Evolutionary conservation across 2,888 invertebrate species (phyloP).

Genomic region (Belgica antarctica): DNA sequence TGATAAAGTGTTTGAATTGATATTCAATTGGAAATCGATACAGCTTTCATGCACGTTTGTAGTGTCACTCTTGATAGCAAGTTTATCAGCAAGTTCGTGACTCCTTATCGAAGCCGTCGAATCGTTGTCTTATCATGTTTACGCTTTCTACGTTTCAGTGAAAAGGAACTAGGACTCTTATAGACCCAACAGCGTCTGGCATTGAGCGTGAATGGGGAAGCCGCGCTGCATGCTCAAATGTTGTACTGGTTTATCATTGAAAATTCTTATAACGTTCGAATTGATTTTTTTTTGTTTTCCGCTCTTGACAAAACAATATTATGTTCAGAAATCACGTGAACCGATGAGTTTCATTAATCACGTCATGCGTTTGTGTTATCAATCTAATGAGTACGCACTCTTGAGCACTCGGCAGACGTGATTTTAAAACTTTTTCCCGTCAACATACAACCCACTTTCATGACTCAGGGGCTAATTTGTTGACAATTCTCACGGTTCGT

Average conservation of each 20-base stretch:
- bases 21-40: conserved; percentile 4
- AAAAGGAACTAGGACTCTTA: not conserved
- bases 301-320: no score
- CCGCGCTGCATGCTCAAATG: not conserved
- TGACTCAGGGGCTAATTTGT: no score
- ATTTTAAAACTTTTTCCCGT: no score
- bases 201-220: not conserved
- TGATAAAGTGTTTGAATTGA: conserved; percentile 16
- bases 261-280: conserved; percentile 2
- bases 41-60: not conserved
- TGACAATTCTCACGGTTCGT: no score
- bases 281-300: not conserved
- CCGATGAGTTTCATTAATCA: no score
- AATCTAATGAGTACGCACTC: no score
- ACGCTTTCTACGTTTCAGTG: conserved; percentile 1
- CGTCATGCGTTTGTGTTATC: no score
- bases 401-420: no score
- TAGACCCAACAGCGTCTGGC: not conserved
- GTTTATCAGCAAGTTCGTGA: not conserved
- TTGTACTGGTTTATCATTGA: not conserved
- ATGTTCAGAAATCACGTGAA: no score
- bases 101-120: not conserved
- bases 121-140: not conserved
- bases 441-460: no score
- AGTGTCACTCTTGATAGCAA: not conserved